Conservation (phyloP, 2,113 vertebrate species). For the Reinhardtius hippoglossoides region DNA sequence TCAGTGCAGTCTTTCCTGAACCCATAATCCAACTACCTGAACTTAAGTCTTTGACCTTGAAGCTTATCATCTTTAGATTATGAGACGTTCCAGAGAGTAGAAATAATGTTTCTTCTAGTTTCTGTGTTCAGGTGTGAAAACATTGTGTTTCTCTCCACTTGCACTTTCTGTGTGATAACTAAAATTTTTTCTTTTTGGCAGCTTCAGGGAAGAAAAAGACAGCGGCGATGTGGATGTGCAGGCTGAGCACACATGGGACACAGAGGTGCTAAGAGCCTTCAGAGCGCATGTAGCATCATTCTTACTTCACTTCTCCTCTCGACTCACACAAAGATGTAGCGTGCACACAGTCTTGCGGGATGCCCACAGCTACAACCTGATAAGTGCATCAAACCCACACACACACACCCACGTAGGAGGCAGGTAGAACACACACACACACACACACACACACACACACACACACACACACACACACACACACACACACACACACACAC, state of each 20-base stretch:
- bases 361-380: constrained; percentile 61
- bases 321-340: constrained; percentile 36
- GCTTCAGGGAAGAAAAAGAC: constrained; percentile 16
- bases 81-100: constrained; percentile 1
- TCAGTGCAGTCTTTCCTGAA: constrained; percentile 6
- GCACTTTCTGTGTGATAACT: constrained; percentile 31
- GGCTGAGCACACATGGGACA: constrained; percentile 56
- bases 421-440: constrained; percentile 39
- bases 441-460: constrained; percentile 17
- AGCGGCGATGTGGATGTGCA: constrained; percentile 46
- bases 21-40: neutral
- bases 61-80: neutral
- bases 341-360: constrained; percentile 46
- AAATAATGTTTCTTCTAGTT: constrained; percentile 1
- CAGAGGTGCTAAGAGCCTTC: constrained; percentile 76
- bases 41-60: neutral
- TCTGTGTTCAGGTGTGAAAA: constrained; percentile 10
- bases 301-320: constrained; percentile 21
- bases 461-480: constrained; percentile 36
- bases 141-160: neutral
- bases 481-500: constrained; percentile 18
- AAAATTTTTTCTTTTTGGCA: neutral
- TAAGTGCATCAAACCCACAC: constrained; percentile 62
- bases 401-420: constrained; percentile 28
- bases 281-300: constrained; percentile 52